Conservation (phyloP, 2,888 invertebrate species). For the Harpalus rufipes region DNA sequence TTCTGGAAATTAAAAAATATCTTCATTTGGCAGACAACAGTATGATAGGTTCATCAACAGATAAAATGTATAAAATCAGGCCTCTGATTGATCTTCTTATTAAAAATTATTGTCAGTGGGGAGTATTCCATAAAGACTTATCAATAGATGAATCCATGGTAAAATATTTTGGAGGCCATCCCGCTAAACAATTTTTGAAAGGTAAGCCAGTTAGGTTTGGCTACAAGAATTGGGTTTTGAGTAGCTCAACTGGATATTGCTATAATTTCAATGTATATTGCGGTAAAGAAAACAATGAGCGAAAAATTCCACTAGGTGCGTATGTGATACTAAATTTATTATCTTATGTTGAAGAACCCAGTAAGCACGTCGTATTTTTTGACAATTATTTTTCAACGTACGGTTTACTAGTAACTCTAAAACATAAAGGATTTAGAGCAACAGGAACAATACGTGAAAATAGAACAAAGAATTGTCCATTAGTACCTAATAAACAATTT, state of each 20-base stretch:
- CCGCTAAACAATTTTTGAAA: slow-evolving; percentile 69
- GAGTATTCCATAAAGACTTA: slow-evolving; percentile 69
- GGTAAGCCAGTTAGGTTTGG: slow-evolving; percentile 11
- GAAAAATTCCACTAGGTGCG: background rate
- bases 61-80: slow-evolving; percentile 68
- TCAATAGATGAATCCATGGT: slow-evolving; percentile 71
- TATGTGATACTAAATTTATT: background rate
- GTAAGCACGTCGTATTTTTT: slow-evolving; percentile 9
- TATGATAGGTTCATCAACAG: slow-evolving; percentile 6
- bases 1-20: too few species aligned
- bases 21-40: too few species aligned
- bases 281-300: background rate
- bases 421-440: background rate
- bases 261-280: background rate
- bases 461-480: slow-evolving; percentile 3
- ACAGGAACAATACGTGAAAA: slow-evolving; percentile 5
- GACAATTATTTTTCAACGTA: slow-evolving; percentile 2
- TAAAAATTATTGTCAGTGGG: slow-evolving; percentile 69
- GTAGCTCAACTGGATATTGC: slow-evolving; percentile 15
- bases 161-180: slow-evolving; percentile 70
- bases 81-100: slow-evolving; percentile 68
- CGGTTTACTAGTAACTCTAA: background rate
- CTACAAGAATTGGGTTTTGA: background rate
- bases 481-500: background rate
- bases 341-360: background rate